phyloP scores from a whole-genome alignment of 1,140 invertebrate species.

The Sarcophaga bullata region DNA sequence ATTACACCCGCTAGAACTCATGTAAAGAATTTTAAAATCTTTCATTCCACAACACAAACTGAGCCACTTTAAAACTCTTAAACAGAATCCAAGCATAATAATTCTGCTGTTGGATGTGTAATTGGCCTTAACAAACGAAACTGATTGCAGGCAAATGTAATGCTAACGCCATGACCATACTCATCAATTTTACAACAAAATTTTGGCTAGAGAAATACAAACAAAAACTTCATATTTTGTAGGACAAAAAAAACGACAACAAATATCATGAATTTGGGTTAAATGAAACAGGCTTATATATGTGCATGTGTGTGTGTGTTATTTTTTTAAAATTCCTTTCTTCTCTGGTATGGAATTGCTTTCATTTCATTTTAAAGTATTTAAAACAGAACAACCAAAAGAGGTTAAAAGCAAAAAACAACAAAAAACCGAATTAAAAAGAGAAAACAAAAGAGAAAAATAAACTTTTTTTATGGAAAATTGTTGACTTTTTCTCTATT shows the following conservation, averaged over 20 bases:
- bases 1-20: too few relatives aligned
- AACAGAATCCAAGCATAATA: too few relatives aligned
- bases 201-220: too few relatives aligned
- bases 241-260: not conserved
- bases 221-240: not conserved
- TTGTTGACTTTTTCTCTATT: too few relatives aligned
- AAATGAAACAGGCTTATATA: not conserved
- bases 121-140: not conserved
- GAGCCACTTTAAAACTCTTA: too few relatives aligned
- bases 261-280: not conserved
- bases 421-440: not conserved
- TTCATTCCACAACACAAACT: too few relatives aligned
- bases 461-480: not conserved
- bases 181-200: not conserved
- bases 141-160: not conserved
- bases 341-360: not conserved
- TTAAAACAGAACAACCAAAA: not conserved
- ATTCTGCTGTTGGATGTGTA: not conserved
- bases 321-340: too few relatives aligned
- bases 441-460: not conserved
- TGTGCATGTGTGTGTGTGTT: too few relatives aligned
- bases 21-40: too few relatives aligned
- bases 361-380: not conserved
- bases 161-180: not conserved
- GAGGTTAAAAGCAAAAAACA: not conserved